phyloP scores from a whole-genome alignment of 1,140 invertebrate species.

The Solenopsis fugax region DNA sequence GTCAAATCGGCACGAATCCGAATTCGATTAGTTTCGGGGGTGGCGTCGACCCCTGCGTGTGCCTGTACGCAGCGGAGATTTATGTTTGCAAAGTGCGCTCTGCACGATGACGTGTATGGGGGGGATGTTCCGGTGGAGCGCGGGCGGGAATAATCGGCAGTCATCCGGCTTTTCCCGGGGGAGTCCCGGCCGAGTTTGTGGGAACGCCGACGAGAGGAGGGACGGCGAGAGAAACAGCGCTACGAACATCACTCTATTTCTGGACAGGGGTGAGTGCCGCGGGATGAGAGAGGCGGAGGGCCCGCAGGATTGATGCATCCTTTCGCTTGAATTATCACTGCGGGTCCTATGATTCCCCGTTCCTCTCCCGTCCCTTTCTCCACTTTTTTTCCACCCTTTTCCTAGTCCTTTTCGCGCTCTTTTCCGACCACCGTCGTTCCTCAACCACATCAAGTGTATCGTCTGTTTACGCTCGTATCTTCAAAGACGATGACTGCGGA shows the following conservation, averaged over 20 bases:
- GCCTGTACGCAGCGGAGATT: slow-evolving; percentile 80
- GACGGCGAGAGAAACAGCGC: slow-evolving; percentile 63
- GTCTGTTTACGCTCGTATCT: slow-evolving; percentile 85
- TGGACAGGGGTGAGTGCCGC: slow-evolving; percentile 62
- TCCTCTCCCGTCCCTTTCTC: slow-evolving; percentile 8
- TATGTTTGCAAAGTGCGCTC: slow-evolving; percentile 78
- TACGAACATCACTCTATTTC: slow-evolving; percentile 82
- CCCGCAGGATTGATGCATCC: slow-evolving; percentile 83
- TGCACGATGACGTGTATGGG: slow-evolving; percentile 23
- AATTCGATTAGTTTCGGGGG: slow-evolving; percentile 83
- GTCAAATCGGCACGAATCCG: slow-evolving; percentile 66
- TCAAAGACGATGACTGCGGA: slow-evolving; percentile 73
- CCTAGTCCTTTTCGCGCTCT: slow-evolving; percentile 32
- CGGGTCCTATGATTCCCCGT: slow-evolving; percentile 59
- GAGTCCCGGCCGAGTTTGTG: slow-evolving; percentile 52
- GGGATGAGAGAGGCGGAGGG: slow-evolving; percentile 66
- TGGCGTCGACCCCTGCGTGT: slow-evolving; percentile 60
- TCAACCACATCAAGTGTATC: slow-evolving; percentile 77
- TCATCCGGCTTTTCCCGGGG: slow-evolving; percentile 75
- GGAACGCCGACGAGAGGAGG: slow-evolving; percentile 53
- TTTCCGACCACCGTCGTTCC: slow-evolving; percentile 66
- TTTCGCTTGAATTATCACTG: slow-evolving; percentile 84
- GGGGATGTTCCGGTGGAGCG: slow-evolving; percentile 58
- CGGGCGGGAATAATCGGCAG: slow-evolving; percentile 75
- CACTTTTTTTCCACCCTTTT: slow-evolving; percentile 29